phyloP scores from a whole-genome alignment of 2,797 vertebrate species.

The Erethizon dorsatum region DNA sequence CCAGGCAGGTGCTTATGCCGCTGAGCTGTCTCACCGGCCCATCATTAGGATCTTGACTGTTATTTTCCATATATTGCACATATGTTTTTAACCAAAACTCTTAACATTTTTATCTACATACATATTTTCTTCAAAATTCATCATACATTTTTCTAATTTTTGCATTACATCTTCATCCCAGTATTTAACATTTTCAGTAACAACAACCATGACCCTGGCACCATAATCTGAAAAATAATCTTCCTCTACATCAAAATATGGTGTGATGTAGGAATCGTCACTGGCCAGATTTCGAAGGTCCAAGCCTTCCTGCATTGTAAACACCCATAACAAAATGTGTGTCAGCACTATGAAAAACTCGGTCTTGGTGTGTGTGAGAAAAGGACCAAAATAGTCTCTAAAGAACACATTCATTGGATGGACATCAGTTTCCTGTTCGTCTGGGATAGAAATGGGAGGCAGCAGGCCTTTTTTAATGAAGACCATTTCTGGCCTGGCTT shows the following conservation, averaged over 20 bases:
- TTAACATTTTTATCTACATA: constrained; percentile 85
- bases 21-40: too few relatives aligned
- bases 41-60: background rate
- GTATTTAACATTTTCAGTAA: constrained; percentile 89
- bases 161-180: constrained; percentile 88
- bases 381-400: constrained; percentile 89
- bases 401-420: constrained; percentile 89
- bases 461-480: constrained; percentile 87
- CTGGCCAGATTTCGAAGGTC: constrained; percentile 92
- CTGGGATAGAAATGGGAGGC: constrained; percentile 69
- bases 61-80: background rate
- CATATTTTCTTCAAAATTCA: constrained; percentile 86
- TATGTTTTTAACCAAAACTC: constrained; percentile 92
- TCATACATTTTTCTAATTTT: constrained; percentile 87
- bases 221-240: constrained; percentile 91
- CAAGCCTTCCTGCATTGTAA: constrained; percentile 91
- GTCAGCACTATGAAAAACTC: constrained; percentile 89
- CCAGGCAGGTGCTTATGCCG: too few relatives aligned
- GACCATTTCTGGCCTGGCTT: constrained; percentile 68
- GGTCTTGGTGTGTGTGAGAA: constrained; percentile 87
- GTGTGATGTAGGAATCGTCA: constrained; percentile 91
- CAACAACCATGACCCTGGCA: constrained; percentile 91
- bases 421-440: constrained; percentile 79
- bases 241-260: constrained; percentile 89
- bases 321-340: constrained; percentile 90